Conservation (phyloP, 2,113 vertebrate species). For the Gambusia affinis region DNA sequence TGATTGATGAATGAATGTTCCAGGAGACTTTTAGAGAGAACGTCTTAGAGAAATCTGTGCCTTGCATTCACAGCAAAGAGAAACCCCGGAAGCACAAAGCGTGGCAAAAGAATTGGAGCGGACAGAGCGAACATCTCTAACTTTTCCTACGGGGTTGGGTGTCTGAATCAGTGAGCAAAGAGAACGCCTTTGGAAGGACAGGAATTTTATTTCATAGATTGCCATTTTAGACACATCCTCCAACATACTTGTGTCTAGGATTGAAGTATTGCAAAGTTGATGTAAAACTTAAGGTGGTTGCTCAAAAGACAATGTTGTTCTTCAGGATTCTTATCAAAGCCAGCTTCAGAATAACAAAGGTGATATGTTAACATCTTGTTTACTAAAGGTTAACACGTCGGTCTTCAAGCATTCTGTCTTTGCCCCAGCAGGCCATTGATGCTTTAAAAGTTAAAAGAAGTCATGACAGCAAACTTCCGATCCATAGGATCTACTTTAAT, state of each 20-base stretch:
- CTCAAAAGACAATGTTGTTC: neutral
- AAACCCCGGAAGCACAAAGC: constrained; percentile 33
- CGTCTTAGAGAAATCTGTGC: constrained; percentile 41
- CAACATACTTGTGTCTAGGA: neutral
- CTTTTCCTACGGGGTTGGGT: constrained; percentile 2
- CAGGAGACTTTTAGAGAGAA: constrained; percentile 41
- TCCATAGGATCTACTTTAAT: neutral
- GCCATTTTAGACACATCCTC: neutral
- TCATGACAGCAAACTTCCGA: neutral
- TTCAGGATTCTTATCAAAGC: neutral
- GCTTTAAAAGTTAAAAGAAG: neutral
- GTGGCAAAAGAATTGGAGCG: constrained; percentile 22
- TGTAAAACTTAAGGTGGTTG: neutral
- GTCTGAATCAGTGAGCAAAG: neutral
- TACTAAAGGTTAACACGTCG: neutral
- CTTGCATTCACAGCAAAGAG: constrained; percentile 35
- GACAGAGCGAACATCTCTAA: constrained; percentile 5
- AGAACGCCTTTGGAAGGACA: neutral
- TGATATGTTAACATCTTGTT: neutral
- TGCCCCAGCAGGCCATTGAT: neutral
- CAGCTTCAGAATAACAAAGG: no score
- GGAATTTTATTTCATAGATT: neutral
- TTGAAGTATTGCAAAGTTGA: neutral
- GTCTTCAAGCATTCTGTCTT: neutral
- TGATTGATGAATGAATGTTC: constrained; percentile 63